Base-by-base conservation (phyloP, 2,797 vertebrate genomes). In the Karalla daura region DNA sequence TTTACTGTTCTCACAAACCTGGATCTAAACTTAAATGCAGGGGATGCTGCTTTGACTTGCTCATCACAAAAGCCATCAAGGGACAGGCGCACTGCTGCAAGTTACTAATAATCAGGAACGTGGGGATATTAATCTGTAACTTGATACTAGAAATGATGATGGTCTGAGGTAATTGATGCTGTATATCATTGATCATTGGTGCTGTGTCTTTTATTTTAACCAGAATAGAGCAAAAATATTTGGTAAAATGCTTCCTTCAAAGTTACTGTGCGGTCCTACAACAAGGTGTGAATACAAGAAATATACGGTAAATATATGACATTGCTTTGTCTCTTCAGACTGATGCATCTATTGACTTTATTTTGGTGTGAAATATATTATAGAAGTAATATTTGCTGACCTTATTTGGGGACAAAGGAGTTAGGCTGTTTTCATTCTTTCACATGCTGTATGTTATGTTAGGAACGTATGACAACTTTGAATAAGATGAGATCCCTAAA, bases 81-180 rank as follows among this genome's bases (percentile, higher is more conserved):
- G 64, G 32, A 49, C 56, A 70, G 55, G n/a, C 66, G 49, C 39
- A 21, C 36, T 25, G 36, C 23, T 44, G 51, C 23, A 10, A 18
- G 36, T 46, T 35, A 1, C 11, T 45, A 15, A 17, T 5, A 25
- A 5, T 32, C 14, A 62, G 45, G 36, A 65, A 21, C 20, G 52
- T 15, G 20, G 27, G 17, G 18, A 27, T 23, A 30, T 46, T 4
- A 17, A 7, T 23, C 4, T 3, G 12, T 37, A 40, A 50, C 2
- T 6, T n/a, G 4, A 2, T 3, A 2, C 9, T 54, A 10, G 44
- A n/a, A 68, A 15, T 1, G 6, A 28, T 17, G 5, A n/a, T 43
- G 15, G 21, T 43, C 11, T 10, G 21, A n/a, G n/a, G n/a, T n/a
- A n/a, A n/a, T n/a, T n/a, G n/a, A n/a, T n/a, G n/a, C n/a, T n/a